These are phyloP conservation scores for Atta colombica DNA, from an alignment of 1,140 invertebrate species.

Conservation along the genomic window DNA sequence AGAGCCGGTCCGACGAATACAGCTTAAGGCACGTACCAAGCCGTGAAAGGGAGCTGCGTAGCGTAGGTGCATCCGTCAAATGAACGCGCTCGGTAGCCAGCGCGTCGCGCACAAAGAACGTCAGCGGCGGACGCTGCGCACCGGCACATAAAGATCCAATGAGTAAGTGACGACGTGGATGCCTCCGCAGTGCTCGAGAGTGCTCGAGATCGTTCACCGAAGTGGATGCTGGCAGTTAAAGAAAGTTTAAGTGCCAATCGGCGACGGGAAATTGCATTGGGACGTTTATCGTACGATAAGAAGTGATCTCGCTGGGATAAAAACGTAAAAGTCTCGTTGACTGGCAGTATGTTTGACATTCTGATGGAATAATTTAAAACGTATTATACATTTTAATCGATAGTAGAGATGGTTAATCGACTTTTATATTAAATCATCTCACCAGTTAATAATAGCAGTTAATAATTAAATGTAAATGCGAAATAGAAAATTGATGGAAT, in stretches of 20 bases:
- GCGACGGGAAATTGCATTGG: slow-evolving; percentile 51
- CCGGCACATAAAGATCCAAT: slow-evolving; percentile 60
- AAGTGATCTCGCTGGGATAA: slow-evolving; percentile 26
- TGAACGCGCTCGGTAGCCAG: slow-evolving; percentile 41
- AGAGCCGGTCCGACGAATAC: slow-evolving; percentile 64
- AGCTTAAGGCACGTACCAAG: slow-evolving; percentile 73
- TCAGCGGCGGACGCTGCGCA: slow-evolving; percentile 37
- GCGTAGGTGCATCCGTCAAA: slow-evolving; percentile 69
- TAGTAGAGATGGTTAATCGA: not conserved
- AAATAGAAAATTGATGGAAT: not conserved
- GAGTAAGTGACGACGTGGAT: slow-evolving; percentile 68
- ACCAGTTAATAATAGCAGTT: not conserved
- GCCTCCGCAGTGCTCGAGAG: slow-evolving; percentile 42
- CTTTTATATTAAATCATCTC: slow-evolving; percentile 17
- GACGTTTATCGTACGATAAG: slow-evolving; percentile 48
- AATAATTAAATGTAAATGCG: not conserved
- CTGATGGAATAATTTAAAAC: slow-evolving; percentile 5
- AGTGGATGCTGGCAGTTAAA: slow-evolving; percentile 62
- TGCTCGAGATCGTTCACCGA: slow-evolving; percentile 59
- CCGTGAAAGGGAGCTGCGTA: slow-evolving; percentile 60
- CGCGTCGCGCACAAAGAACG: slow-evolving; percentile 45
- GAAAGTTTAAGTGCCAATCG: slow-evolving; percentile 62
- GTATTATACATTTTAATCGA: not conserved
- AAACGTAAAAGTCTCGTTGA: slow-evolving; percentile 4
- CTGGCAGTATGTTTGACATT: not conserved